Evolutionary conservation across 2,888 invertebrate genomes (phyloP), one percentile per base, ranked within the genome.

Genomic region (Gari tellinella): DNA sequence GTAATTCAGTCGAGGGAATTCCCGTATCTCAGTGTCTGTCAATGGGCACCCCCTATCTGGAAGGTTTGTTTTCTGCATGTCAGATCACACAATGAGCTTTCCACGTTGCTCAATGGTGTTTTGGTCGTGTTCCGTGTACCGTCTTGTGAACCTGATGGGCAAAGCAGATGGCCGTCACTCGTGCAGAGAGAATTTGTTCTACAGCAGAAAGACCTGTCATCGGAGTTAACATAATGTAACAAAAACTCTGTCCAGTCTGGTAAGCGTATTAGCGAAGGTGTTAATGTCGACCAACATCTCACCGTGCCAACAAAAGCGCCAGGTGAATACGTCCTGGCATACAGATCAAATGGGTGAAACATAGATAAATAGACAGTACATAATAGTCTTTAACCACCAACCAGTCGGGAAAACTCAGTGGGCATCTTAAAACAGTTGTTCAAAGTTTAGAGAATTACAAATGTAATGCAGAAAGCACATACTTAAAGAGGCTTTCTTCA

Each of bases 41-140:
- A 74, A 52, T 68, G 65, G 48, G 41, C 25, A 46, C 64, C 64
- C 72, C 65, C 77, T 67, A 40, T 56, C 62, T 53, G 66, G 37
- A 61, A 62, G 38, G 77, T 77, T 77, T 77, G 68, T 72, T 72
- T 77, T 77, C 58, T 61, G 48, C 67, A 38, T 58, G 68, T 58
- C 58, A 57, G 72, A 72, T 61, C 72, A 55, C 48, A 43, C 52
- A 58, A 68, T 57, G 49, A 48, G 43, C 43, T 57, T 60, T 43
- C 52, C 60, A 46, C 43, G 58, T 48, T 40, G 19, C 31, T 17
- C 31, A 40, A 41, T 15, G 62, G 38, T 38, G 37, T 52, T 52
- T 26, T 53, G 52, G 51, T 62, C 52, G 57, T 52, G 62, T 52
- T 53, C 62, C 41, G 41, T 31, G 45, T 46, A 58, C 37, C 48